Evolutionary conservation across 2,888 invertebrate genomes (phyloP).

Genomic region (Alsophila aescularia): DNA sequence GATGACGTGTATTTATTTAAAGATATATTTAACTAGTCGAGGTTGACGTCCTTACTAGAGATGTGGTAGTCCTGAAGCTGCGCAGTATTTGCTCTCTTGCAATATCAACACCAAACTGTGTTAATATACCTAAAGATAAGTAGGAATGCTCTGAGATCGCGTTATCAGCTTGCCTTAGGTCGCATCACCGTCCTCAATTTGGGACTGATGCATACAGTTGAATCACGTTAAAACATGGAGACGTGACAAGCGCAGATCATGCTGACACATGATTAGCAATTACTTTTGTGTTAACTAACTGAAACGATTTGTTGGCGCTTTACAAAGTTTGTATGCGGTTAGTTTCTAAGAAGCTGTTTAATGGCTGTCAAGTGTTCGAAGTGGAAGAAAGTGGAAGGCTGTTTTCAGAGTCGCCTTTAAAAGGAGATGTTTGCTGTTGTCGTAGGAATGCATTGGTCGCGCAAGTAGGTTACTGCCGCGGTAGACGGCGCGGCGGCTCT

Average conservation of each 20-base stretch:
- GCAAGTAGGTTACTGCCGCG: constrained; percentile 62
- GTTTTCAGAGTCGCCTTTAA: constrained; percentile 8
- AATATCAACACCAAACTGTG: constrained; percentile 53
- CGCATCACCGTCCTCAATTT: constrained; percentile 72
- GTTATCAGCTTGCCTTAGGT: constrained; percentile 74
- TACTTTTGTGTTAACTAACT: constrained; percentile 5
- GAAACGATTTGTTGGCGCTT: constrained; percentile 24
- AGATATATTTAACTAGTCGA: constrained; percentile 43
- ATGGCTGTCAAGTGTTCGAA: constrained; percentile 28
- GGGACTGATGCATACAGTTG: constrained; percentile 48
- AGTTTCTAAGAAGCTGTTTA: constrained; percentile 21
- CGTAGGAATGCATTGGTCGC: constrained; percentile 38
- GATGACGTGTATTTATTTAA: constrained; percentile 53
- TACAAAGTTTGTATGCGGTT: constrained; percentile 23
- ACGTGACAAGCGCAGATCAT: constrained; percentile 15
- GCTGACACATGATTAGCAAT: constrained; percentile 7
- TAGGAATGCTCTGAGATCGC: constrained; percentile 62
- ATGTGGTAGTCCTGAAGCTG: constrained; percentile 40
- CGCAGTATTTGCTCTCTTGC: constrained; percentile 48
- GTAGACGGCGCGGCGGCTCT: constrained; percentile 72
- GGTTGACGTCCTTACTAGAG: constrained; percentile 43
- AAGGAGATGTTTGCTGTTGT: constrained; percentile 18
- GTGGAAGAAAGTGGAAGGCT: constrained; percentile 17
- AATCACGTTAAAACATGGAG: constrained; percentile 41
- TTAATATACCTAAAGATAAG: constrained; percentile 59